These are phyloP conservation scores for Callyntrura sp. DNA, from an alignment of 2,888 invertebrate species.

Conservation along the genomic window DNA sequence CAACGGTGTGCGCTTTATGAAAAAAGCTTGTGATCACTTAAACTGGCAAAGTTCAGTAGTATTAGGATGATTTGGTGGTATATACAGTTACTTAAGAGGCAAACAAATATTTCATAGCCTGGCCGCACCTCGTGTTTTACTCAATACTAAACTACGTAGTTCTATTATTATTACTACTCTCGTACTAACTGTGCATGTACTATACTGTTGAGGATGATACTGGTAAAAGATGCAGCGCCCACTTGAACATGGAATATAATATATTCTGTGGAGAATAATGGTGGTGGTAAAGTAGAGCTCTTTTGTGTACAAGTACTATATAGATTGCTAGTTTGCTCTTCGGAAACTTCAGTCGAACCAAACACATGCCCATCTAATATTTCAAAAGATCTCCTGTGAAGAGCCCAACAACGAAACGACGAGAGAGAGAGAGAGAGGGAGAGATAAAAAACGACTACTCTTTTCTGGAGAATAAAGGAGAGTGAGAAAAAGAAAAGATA, in stretches of 20 bases:
- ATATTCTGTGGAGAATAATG: constrained; percentile 34
- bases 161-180: too few relatives aligned
- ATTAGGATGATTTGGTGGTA: constrained; percentile 2
- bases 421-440: too few relatives aligned
- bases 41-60: constrained; percentile 56
- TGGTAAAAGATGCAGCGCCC: constrained; percentile 17
- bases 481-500: constrained; percentile 11
- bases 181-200: too few relatives aligned
- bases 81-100: constrained; percentile 51
- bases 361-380: constrained; percentile 48
- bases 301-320: constrained; percentile 46
- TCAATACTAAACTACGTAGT: too few relatives aligned
- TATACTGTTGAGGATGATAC: neutral
- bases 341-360: constrained; percentile 49
- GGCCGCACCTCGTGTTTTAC: neutral
- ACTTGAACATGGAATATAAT: constrained; percentile 43
- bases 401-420: neutral
- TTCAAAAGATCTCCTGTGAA: constrained; percentile 54
- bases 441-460: neutral
- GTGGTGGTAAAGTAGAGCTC: constrained; percentile 43
- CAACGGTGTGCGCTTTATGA: too few relatives aligned
- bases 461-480: constrained; percentile 15
- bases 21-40: constrained; percentile 52
- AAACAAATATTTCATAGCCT: constrained; percentile 51
- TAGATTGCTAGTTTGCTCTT: constrained; percentile 49